Conservation (phyloP, 1,140 invertebrate species). For the Zaprionus tsacasi region DNA sequence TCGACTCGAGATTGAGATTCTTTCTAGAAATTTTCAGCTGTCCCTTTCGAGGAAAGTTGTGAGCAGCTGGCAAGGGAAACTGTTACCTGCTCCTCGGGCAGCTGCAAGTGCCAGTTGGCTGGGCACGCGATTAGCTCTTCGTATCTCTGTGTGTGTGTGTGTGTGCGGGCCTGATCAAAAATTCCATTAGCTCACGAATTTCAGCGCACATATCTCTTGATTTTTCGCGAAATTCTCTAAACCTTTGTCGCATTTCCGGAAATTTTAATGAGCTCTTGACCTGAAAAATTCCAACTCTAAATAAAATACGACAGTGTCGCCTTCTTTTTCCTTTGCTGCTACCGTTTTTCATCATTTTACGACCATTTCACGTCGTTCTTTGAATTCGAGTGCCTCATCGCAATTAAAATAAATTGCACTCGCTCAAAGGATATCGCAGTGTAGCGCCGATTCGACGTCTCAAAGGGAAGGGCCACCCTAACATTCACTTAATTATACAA, state of each 20-base stretch:
- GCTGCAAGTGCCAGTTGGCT: constrained; percentile 54
- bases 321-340: constrained; percentile 9
- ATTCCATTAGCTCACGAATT: constrained; percentile 29
- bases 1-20: constrained; percentile 1
- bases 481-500: constrained; percentile 42
- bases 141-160: not conserved
- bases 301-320: constrained; percentile 3
- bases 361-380: constrained; percentile 43
- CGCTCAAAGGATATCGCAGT: constrained; percentile 42
- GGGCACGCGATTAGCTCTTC: constrained; percentile 58
- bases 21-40: constrained; percentile 52
- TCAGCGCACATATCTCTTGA: constrained; percentile 12
- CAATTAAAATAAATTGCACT: constrained; percentile 75
- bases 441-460: constrained; percentile 8
- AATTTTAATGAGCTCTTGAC: constrained; percentile 52
- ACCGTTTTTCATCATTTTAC: constrained; percentile 46
- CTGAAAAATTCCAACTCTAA: constrained; percentile 26
- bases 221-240: constrained; percentile 30
- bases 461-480: constrained; percentile 16
- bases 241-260: constrained; percentile 26
- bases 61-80: constrained; percentile 52
- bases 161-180: constrained; percentile 17
- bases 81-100: constrained; percentile 57
- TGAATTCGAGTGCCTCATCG: constrained; percentile 38
- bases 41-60: constrained; percentile 9